Evolutionary conservation across 1,140 invertebrate species (phyloP), one percentile per base, ranked within the genome.

Genomic region (Papilio dardanus): DNA sequence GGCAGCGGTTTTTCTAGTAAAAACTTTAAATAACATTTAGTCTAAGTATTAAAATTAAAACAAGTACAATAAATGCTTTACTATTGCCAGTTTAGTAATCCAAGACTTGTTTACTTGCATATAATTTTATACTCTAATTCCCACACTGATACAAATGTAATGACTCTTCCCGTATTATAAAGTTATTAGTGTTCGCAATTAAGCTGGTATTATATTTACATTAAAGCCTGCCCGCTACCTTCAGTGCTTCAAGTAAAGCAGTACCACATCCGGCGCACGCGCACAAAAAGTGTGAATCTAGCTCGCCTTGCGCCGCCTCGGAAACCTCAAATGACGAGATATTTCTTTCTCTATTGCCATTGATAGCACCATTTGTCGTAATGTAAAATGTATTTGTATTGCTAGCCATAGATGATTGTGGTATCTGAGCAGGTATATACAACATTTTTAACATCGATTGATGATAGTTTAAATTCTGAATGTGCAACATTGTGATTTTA

Each of bases 291-390:
- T 78, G 74, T 80, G 68, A 83, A 81, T 78, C 75, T 79, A 82
- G 77, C 75, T 79, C 81, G 79, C 80, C 71, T 14, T 16, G 42
- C 42, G 76, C 77, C 81, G 79, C 77, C 82, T 75, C 79, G 82
- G 86, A 86, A 90, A 91, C 89, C 87, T 86, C 88, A 89, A 91
- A 91, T 87, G 84, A 76, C 54, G 77, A 74, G 76, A 82, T 77
- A 83, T 84, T 88, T 87, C 84, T 84, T 84, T 83, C 79, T 80
- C 83, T 81, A 79, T 81, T 76, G 71, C 76, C 74, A 77, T 75
- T 81, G 83, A 86, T 84, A 79, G 76, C 46, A 77, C 77, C 79
- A 82, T 85, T 85, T 83, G 80, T 84, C 78, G 80, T 74, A 83
- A 81, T 82, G 77, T 83, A 77, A 81, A 85, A 76, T 82, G 80